These are phyloP conservation scores for Alligator sinensis DNA, from an alignment of 2,113 vertebrate genomes.

Conservation along the genomic window DNA sequence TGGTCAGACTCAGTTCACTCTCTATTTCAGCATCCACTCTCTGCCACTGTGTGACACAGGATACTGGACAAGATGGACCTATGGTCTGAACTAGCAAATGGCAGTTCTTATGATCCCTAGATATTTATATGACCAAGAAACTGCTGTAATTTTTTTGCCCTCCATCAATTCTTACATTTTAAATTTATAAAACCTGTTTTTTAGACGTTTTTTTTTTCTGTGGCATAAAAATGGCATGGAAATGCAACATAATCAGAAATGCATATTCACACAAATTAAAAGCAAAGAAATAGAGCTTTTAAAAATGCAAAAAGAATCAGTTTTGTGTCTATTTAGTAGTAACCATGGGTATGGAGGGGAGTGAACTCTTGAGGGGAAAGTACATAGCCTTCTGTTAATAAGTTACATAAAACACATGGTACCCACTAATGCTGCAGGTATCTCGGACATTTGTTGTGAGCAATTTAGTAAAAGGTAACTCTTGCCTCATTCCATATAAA, in stretches of 20 bases:
- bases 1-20: no score
- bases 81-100: no score
- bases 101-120: background rate
- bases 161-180: background rate
- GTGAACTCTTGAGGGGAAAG: background rate
- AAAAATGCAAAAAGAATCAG: background rate
- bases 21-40: no score
- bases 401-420: background rate
- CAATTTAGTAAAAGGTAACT: conserved; percentile 19
- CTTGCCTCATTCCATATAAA: background rate
- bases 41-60: no score
- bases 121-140: background rate
- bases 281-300: background rate
- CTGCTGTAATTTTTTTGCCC: background rate
- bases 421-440: background rate
- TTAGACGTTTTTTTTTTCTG: background rate
- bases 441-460: background rate
- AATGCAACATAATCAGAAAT: background rate
- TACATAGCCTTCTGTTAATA: background rate
- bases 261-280: fast-evolving
- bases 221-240: background rate
- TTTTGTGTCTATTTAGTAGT: background rate
- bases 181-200: background rate
- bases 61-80: no score
- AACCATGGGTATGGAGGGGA: background rate